Evolutionary conservation across 2,888 invertebrate species (phyloP), one percentile per base, ranked within the genome.

Genomic region (Meloe dianella): DNA sequence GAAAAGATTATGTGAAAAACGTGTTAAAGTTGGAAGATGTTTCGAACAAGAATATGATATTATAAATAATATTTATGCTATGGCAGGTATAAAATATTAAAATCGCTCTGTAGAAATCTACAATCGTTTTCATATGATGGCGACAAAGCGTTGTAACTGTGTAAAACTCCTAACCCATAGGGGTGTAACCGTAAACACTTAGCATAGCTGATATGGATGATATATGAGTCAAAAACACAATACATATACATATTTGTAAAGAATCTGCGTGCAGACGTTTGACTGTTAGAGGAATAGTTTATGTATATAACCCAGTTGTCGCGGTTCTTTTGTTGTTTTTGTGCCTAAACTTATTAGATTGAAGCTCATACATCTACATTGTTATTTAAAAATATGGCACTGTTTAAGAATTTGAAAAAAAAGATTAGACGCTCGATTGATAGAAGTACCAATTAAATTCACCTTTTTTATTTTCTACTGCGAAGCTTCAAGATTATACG

Each of bases 61-160:
- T 72, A 75, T 72, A 75, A 75, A 76, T 75, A 76, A 77, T 75
- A 72, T 76, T 75, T 73, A 75, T 75, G 74, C 73, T 72, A 68
- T 73, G 73, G 74, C 71, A 72, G 71, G 70, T 71, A 64, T 74
- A 71, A 76, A 77, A 73, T 73, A 75, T 77, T 75, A 75, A 75
- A 76, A 60, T 68, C 63, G 63, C 65, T 65, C 51, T 65, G 65
- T 66, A 66, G 51, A 59, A 63, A 67, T 65, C 57, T 57, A 57
- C 32, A 2, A 29, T 57, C 57, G 27, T 32, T 22, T 24, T 10
- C 5, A 5, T 20, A 35, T 12, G 3, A 20, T 38, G 17, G 41
- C n/a, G 60, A 60, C 60, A 56, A 61, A 32, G 32, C 54, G 27
- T 66, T 27, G 54, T 54, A 54, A 54, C 27, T 66, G 35, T 41